These are phyloP conservation scores for Heteractis magnifica DNA, from an alignment of 92 coral and sea anemone genomes.

Conservation along the genomic window DNA sequence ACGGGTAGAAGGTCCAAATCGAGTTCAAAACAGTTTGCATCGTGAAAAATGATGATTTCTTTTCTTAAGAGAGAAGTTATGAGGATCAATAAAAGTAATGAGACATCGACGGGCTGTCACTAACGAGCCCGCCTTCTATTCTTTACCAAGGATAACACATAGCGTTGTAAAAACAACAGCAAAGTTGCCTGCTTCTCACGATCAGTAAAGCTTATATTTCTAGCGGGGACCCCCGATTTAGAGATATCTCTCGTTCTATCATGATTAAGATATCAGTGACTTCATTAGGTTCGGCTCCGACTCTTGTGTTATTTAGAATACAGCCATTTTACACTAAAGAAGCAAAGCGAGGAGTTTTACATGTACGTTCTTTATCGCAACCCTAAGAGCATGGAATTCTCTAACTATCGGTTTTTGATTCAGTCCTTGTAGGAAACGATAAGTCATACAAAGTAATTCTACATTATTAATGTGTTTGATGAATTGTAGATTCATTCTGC, in stretches of 20 bases:
- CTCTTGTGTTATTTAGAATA: not conserved
- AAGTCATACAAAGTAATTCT: not conserved
- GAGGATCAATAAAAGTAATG: conserved; percentile 19
- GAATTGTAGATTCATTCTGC: not conserved
- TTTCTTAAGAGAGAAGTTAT: not conserved
- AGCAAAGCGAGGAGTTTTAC: not conserved
- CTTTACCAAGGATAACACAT: conserved; percentile 10
- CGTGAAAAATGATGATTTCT: not conserved
- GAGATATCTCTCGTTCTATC: not conserved
- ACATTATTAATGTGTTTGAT: conserved; percentile 3
- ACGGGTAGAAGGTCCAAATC: not conserved
- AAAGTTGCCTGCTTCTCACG: not conserved
- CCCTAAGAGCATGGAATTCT: not conserved
- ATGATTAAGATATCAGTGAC: not conserved
- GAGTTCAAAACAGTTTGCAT: not conserved
- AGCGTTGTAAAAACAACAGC: conserved; percentile 24
- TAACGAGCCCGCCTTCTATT: conserved; percentile 42
- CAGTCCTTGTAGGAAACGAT: not conserved
- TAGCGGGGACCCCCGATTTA: not conserved
- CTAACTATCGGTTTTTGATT: not conserved
- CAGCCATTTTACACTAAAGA: not conserved
- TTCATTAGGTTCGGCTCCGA: not conserved
- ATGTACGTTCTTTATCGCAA: not conserved
- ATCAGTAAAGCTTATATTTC: not conserved
- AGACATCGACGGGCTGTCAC: conserved; percentile 30